Evolutionary conservation across 2,888 invertebrate species (phyloP).

Genomic region (Bimastos eiseni): DNA sequence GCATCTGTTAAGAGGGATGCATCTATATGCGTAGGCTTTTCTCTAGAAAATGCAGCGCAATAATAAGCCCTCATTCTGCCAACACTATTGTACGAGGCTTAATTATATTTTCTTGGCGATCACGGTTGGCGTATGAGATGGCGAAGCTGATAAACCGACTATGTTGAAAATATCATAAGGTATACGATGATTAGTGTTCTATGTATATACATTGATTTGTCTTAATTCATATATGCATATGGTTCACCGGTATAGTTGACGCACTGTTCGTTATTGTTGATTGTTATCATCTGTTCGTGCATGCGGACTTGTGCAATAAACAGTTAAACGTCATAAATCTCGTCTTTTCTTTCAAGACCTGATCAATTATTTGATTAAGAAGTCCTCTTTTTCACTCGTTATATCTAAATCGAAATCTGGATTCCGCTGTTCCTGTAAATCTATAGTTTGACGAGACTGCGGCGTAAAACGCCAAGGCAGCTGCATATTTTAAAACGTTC

Average conservation of each 20-base stretch:
- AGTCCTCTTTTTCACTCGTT: neutral
- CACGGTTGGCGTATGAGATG: neutral
- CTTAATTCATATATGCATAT: neutral
- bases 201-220: conserved; percentile 5
- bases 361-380: conserved; percentile 6
- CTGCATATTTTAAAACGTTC: neutral
- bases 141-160: neutral
- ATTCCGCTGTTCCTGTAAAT: neutral
- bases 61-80: neutral
- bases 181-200: neutral
- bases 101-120: neutral
- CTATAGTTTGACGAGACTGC: neutral
- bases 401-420: neutral
- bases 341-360: neutral
- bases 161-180: neutral
- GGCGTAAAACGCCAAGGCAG: neutral
- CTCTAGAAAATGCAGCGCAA: neutral
- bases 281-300: neutral
- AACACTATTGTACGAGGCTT: neutral
- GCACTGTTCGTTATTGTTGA: neutral
- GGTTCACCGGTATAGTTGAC: neutral
- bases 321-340: neutral
- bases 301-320: neutral
- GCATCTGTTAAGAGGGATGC: too few species aligned
- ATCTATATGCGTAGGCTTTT: neutral